Conservation (phyloP, 2,797 vertebrate genomes). For the Epinephelus malabaricus region DNA sequence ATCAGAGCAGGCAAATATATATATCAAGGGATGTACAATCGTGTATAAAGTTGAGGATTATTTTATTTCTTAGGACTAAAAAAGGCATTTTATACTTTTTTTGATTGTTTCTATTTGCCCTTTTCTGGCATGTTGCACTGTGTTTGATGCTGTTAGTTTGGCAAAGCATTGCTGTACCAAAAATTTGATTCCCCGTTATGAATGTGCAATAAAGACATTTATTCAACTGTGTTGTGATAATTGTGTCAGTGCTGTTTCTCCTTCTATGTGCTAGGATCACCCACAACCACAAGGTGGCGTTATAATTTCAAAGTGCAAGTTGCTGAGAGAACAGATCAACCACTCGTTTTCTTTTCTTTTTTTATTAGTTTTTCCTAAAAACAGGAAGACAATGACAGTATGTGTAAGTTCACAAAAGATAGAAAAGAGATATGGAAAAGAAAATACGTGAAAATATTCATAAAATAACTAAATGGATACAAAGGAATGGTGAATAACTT, state of each 20-base stretch:
- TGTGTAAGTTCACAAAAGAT: too few species aligned
- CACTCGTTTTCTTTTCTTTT: not conserved
- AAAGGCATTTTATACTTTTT: slow-evolving; percentile 18
- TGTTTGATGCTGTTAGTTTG: slow-evolving; percentile 18
- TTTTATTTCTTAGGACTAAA: slow-evolving; percentile 11
- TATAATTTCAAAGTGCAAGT: slow-evolving; percentile 3
- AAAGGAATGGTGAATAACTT: too few species aligned
- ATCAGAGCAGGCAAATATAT: not conserved
- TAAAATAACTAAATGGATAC: too few species aligned
- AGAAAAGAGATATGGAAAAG: too few species aligned
- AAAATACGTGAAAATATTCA: too few species aligned
- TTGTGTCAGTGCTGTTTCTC: not conserved
- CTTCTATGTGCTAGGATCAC: not conserved
- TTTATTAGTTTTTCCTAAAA: too few species aligned
- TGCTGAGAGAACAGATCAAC: not conserved
- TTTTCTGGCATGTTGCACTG: slow-evolving; percentile 40
- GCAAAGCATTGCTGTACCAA: slow-evolving; percentile 45
- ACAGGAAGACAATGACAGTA: too few species aligned
- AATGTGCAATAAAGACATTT: slow-evolving; percentile 65
- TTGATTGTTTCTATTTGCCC: slow-evolving; percentile 6
- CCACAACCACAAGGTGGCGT: slow-evolving; percentile 48
- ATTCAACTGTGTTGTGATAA: not conserved
- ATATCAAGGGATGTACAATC: slow-evolving; percentile 2
- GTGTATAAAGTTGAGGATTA: not conserved
- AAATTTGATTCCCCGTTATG: slow-evolving; percentile 29